Evolutionary conservation across 92 coral and sea anemone species (phyloP).

Genomic region (Epizoanthus fatuus): DNA sequence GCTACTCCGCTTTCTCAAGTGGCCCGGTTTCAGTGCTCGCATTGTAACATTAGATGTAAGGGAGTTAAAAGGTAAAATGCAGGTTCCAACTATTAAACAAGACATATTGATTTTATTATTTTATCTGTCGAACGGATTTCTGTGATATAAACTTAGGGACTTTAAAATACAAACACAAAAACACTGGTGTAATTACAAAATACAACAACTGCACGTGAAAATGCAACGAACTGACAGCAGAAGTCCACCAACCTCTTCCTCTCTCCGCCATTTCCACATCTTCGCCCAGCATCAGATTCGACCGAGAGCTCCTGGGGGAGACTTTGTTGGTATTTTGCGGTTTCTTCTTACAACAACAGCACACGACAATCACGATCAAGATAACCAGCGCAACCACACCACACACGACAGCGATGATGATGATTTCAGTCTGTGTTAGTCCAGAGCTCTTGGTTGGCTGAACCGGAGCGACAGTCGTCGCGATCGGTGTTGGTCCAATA

Average conservation of each 20-base stretch:
- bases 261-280: conserved; percentile 75
- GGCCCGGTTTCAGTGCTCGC: too few relatives aligned
- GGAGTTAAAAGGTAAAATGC: too few relatives aligned
- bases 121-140: too few relatives aligned
- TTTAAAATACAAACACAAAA: too few relatives aligned
- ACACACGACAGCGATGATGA: conserved; percentile 73
- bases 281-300: background rate
- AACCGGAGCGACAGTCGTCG: conserved; percentile 7
- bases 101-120: too few relatives aligned
- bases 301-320: conserved; percentile 56
- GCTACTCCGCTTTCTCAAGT: too few relatives aligned
- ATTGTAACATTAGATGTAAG: too few relatives aligned
- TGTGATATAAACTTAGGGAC: too few relatives aligned
- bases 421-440: conserved; percentile 64
- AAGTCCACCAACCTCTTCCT: conserved; percentile 32
- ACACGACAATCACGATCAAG: conserved; percentile 55
- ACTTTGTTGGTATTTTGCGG: conserved; percentile 30
- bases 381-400: conserved; percentile 60
- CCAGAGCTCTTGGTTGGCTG: conserved; percentile 46
- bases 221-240: background rate
- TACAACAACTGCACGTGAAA: too few relatives aligned
- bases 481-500: background rate
- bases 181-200: too few relatives aligned
- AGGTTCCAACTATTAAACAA: too few relatives aligned
- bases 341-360: conserved; percentile 59